A percentile compares a stretch with the other conserved stretches of the same genome.
Evolutionary conservation across 1,140 invertebrate species (phyloP).

Genomic region (Drosophila leontia): DNA sequence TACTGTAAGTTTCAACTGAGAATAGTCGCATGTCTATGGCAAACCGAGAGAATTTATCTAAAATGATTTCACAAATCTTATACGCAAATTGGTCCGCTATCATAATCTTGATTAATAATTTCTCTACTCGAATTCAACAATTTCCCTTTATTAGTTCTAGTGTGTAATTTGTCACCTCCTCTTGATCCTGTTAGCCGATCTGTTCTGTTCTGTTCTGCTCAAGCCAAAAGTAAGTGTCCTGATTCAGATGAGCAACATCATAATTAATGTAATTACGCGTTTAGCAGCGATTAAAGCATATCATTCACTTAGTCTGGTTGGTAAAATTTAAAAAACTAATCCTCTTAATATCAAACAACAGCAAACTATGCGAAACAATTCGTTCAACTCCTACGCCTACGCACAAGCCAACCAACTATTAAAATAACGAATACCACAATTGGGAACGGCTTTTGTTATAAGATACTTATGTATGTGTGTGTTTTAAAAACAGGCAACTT

Average conservation of each 20-base stretch:
- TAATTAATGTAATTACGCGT: slow-evolving; percentile 38
- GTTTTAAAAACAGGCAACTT: slow-evolving; percentile 80
- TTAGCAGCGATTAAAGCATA: slow-evolving; percentile 54
- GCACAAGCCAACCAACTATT: slow-evolving; percentile 61
- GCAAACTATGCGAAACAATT: slow-evolving; percentile 67
- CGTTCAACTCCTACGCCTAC: slow-evolving; percentile 43
- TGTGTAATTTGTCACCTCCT: slow-evolving; percentile 48
- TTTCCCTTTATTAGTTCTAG: slow-evolving; percentile 53
- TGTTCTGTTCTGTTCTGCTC: slow-evolving; percentile 27
- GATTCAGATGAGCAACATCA: slow-evolving; percentile 22
- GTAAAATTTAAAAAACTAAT: slow-evolving; percentile 63
- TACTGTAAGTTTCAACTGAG: slow-evolving; percentile 56
- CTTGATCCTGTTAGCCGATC: slow-evolving; percentile 28
- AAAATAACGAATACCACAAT: slow-evolving; percentile 47
- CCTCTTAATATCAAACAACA: slow-evolving; percentile 75
- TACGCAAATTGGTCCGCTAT: slow-evolving; percentile 84
- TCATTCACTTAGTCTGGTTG: slow-evolving; percentile 41
- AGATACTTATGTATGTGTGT: slow-evolving; percentile 35
- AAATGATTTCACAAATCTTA: slow-evolving; percentile 82
- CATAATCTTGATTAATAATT: slow-evolving; percentile 82
- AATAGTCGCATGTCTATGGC: slow-evolving; percentile 59
- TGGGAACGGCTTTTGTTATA: slow-evolving; percentile 38
- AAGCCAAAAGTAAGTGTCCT: slow-evolving; percentile 22
- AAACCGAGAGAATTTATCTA: slow-evolving; percentile 76
- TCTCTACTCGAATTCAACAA: slow-evolving; percentile 81